Evolutionary conservation across 2,888 invertebrate genomes (phyloP), one percentile per base, ranked within the genome.

Genomic region (Dasysyrphus albostriatus): DNA sequence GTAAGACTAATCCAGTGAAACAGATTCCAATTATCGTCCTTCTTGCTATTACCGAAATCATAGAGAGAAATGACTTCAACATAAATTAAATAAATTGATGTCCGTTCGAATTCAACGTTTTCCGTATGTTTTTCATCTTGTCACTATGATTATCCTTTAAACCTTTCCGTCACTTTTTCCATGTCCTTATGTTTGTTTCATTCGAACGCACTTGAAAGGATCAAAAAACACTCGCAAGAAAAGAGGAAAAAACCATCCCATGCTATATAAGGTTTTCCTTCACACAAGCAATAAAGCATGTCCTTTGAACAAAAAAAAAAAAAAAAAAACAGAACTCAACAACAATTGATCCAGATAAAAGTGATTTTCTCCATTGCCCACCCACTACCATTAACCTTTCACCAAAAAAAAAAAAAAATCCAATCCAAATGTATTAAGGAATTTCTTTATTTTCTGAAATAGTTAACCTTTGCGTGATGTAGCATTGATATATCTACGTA

Each of bases 341-440:
- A 59, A 72, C 82, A 76, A 85, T 81, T 85, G 85, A 77, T 85
- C 81, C 81, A 58, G 81, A 85, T 85, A 81, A 85, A 85, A 81
- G 77, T 74, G 81, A 85, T 85, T 85, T 85, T 81, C 34, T 67
- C 69, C 67, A 73, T 63, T 49, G 49, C 65, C 51, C 19, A 32
- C 65, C 51, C 19, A 32, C 59, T n/a, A 24, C 19, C 32, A 34
- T 49, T 7, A n/a, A n/a, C 44, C 16, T 9, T 19, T 14, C 24
- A 24, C 24, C 1, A 24, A 9, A 14, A 63, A 32, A 63, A 29
- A 44, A 44, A 29, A 29, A 29, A n/a, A 34, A 1, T 54, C 29
- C 14, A 24, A 34, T 9, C 14, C 34, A 51, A 69, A 49, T 67
- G 32, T 51, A 63, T 54, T 61, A 44, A 76, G 44, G 37, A 49